Evolutionary conservation across 2,797 vertebrate genomes (phyloP), one percentile per base, ranked within the genome.

Genomic region (Allobates femoralis): DNA sequence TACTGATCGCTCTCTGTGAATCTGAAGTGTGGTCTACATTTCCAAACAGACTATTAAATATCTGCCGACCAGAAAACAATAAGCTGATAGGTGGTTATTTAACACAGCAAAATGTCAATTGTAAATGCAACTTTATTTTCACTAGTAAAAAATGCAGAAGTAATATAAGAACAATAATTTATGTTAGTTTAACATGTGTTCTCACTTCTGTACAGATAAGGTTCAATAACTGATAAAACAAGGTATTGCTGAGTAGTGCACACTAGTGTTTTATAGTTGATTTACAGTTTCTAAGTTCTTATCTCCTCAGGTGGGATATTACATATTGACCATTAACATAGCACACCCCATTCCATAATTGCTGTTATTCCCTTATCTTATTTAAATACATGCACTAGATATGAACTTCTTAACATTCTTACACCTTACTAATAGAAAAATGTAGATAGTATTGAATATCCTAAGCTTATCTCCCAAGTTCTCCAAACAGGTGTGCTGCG

Each of bases 261-360:
- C 81, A 83, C 67, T 62, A 64, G 32, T 91, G 73, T 86, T 94
- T 90, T 88, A 81, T 80, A 82, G 90, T 91, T 90, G 89, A 90
- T 92, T 93, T 93, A 94, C 91, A 94, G 91, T 90, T 93, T 92
- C 87, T 88, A 91, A 91, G 88, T 50, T 53, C 93, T 94, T 95
- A 95, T 96, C 93, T 92, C 85, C 89, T 89, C 93, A 94, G 90
- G 93, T 95, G 92, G 92, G 92, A 89, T 93, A 92, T 92, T 88
- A 93, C 89, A 86, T 91, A 90, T 92, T 95, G 92, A 92, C 92
- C 88, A 66, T 88, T 90, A 89, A 89, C 85, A 91, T 84, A 90
- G 91, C 92, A 94, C 94, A 91, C 94, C 93, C 92, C 87, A 85
- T 87, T 93, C 92, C 91, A 91, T 94, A 95, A 94, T 94, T 91